phyloP scores from a whole-genome alignment of 2,797 vertebrate species.

The Distichodus sexfasciatus region DNA sequence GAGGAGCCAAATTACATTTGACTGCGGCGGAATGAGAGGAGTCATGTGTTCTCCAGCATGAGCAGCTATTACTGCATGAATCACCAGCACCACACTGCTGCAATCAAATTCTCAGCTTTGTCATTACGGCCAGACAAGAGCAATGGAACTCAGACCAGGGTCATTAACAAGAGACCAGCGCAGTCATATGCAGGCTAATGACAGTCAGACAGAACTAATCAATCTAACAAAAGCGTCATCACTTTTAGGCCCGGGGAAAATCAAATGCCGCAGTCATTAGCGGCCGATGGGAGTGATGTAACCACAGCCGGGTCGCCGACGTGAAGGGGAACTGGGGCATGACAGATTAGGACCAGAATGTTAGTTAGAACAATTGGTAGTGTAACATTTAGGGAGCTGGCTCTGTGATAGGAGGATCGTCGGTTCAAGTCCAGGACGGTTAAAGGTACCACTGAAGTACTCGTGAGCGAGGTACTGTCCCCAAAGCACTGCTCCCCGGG shows the following conservation, averaged over 20 bases:
- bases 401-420: no score
- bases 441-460: no score
- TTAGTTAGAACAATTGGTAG: no score
- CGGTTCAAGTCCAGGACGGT: no score
- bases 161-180: slow-evolving; percentile 29
- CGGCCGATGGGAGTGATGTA: slow-evolving; percentile 15
- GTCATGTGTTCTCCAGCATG: slow-evolving; percentile 48
- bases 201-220: slow-evolving; percentile 18
- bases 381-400: no score
- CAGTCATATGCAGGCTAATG: neutral
- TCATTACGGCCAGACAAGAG: slow-evolving; percentile 40
- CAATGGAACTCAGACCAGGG: slow-evolving; percentile 28
- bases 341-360: no score
- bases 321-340: neutral
- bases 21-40: slow-evolving; percentile 52
- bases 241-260: slow-evolving; percentile 31
- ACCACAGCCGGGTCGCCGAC: neutral
- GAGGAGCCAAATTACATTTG: slow-evolving; percentile 58
- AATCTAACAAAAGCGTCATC: slow-evolving; percentile 5
- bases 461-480: no score
- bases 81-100: slow-evolving; percentile 35
- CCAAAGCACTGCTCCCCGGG: no score
- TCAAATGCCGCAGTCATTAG: slow-evolving; percentile 36
- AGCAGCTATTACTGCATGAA: slow-evolving; percentile 43
- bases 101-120: slow-evolving; percentile 33